phyloP scores from a whole-genome alignment of 1,140 invertebrate species.

The Medauroidea extradentata region DNA sequence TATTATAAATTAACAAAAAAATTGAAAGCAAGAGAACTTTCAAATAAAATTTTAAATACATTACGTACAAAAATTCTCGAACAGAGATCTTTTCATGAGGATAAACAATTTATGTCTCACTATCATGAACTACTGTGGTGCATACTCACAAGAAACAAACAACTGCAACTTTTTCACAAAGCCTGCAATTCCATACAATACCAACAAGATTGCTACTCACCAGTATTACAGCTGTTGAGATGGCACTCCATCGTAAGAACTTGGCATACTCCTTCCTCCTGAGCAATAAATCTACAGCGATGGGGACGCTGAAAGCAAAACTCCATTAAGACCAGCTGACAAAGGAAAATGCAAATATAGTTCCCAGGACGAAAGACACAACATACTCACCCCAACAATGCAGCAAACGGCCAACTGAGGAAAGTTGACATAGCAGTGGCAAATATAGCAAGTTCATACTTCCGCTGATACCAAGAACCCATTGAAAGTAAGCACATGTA shows the following conservation, averaged over 20 bases:
- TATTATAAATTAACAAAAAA: too few relatives aligned
- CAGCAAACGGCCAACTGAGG: constrained; percentile 91
- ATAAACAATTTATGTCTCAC: too few relatives aligned
- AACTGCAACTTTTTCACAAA: too few relatives aligned
- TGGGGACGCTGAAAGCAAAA: constrained; percentile 61
- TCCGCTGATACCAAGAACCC: constrained; percentile 79
- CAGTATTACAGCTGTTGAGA: constrained; percentile 58
- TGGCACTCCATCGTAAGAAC: constrained; percentile 50
- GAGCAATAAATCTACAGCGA: constrained; percentile 82
- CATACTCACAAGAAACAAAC: too few relatives aligned
- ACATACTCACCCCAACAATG: constrained; percentile 63
- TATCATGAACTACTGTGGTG: too few relatives aligned
- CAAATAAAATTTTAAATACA: too few relatives aligned
- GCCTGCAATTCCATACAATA: too few relatives aligned
- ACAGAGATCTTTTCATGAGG: too few relatives aligned
- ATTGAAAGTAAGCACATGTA: constrained; percentile 73
- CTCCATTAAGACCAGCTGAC: background rate
- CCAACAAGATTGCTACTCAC: too few relatives aligned
- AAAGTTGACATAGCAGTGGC: constrained; percentile 72
- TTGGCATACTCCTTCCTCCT: constrained; percentile 54
- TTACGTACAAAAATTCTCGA: too few relatives aligned
- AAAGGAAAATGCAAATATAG: background rate
- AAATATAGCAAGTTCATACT: constrained; percentile 78
- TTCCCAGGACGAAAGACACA: background rate
- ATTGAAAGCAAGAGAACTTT: too few relatives aligned